Evolutionary conservation across 2,888 invertebrate species (phyloP), one percentile per base, ranked within the genome.

Genomic region (Slavum lentiscoides): DNA sequence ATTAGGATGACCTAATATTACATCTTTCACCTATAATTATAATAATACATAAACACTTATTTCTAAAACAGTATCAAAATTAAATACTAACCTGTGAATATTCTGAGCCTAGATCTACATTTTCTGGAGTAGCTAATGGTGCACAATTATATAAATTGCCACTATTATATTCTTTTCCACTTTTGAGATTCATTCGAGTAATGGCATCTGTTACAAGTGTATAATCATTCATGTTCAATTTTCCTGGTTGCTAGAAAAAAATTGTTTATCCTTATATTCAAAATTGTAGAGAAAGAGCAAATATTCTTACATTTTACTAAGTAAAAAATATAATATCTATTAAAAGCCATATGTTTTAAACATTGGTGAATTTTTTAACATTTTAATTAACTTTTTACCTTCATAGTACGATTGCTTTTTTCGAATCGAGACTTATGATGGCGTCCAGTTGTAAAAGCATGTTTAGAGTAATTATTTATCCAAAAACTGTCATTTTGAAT

Each of bases 141-240:
- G 93, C 92, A 87, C 91, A 68, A 84, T 91, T 90, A 87, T 88
- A 88, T 85, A 87, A 85, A 84, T 85, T 85, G 59, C 86, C 85
- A 86, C 87, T 85, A 86, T 87, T 84, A 13, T 82, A 69, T 23
- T 88, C 88, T 85, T 88, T 88, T 84, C 87, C 64, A 62, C 61
- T 70, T 70, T 62, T 87, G 88, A 91, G 90, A 89, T 92, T 90
- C 88, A 90, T 91, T 85, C 90, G 89, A 83, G 91, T 91, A 69
- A 96, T 91, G 8, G 94, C 95, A 86, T 95, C 94, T 85, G 94
- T 94, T 82, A 96, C 94, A 87, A 94, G 91, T 72, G 93, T 92
- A 87, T 93, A 96, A 86, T 95, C 94, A 87, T 94, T 94, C 89
- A 95, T 89, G 86, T 96, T 95, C 86, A 96, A 88, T 88, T 95